Evolutionary conservation across 1,140 invertebrate species (phyloP).

Genomic region (Dendrolimus kikuchii): DNA sequence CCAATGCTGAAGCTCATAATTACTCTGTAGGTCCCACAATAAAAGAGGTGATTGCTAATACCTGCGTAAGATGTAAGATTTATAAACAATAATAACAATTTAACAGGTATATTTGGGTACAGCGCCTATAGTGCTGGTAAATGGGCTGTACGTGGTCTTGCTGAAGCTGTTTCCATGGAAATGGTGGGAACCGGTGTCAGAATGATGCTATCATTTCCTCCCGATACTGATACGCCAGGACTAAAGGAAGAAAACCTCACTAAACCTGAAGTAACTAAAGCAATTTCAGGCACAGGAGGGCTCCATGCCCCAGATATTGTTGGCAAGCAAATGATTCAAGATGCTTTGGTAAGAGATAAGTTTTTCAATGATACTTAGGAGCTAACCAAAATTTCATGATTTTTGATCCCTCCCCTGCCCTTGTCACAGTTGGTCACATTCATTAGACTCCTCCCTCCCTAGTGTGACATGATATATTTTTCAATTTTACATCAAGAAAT

Average conservation of each 20-base stretch:
- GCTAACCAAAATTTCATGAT: neutral
- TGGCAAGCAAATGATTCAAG: conserved; percentile 83
- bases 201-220: conserved; percentile 91
- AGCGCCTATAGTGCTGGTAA: conserved; percentile 94
- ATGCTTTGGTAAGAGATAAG: conserved; percentile 80
- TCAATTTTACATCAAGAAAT: too few relatives aligned
- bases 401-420: too few relatives aligned
- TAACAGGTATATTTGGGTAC: conserved; percentile 86
- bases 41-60: too few relatives aligned
- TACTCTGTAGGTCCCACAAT: neutral
- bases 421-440: too few relatives aligned
- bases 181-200: conserved; percentile 85
- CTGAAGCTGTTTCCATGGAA: conserved; percentile 96
- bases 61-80: neutral
- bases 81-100: neutral
- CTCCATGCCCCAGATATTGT: conserved; percentile 85
- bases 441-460: too few relatives aligned
- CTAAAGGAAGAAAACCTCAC: conserved; percentile 88
- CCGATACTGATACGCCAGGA: conserved; percentile 98
- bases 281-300: conserved; percentile 88
- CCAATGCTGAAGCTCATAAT: too few relatives aligned
- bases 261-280: conserved; percentile 91
- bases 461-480: too few relatives aligned
- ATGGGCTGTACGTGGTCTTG: conserved; percentile 95
- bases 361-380: conserved; percentile 7